Evolutionary conservation across 1,140 invertebrate species (phyloP), one percentile per base, ranked within the genome.

Genomic region (Hypothenemus hampei): DNA sequence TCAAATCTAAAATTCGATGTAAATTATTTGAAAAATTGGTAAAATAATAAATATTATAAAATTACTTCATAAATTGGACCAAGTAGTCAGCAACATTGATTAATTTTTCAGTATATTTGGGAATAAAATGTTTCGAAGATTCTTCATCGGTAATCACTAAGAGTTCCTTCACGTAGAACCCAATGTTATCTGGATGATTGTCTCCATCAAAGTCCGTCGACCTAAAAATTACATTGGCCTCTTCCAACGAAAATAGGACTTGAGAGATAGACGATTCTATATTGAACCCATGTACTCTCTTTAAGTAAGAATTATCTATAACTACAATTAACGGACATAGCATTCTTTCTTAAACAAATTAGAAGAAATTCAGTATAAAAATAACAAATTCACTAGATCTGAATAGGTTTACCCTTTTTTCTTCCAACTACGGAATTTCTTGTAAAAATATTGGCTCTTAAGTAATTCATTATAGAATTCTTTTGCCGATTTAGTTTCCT

Each of bases 1-100:
- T 61, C 60, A 41, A n/a, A 68, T 60, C 66, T 54, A 65, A 50
- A 63, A 66, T 51, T 68, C 59, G 64, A 59, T 54, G 19, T 50
- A 19, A 16, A 4, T 48, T 35, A 3, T n/a, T 7, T 11, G 15
- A 20, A 15, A 21, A 4, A 43, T 31, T 43, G 15, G 15, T 23
- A 7, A 39, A 23, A 37, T 50, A 23, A 13, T 13, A n/a, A 35
- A n/a, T 40, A 50, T 23, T 22, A 3, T 3, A 2, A 1, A 43
- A 21, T n/a, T 35, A 47, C 45, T n/a, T 47, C 45, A 47, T 47
- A 22, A 47, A 47, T 20, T 47, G 23, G 10, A 21, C 20, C n/a
- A 47, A 47, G 35, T 47, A 47, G 13, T 47, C 24, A 21, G 15
- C 15, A 3, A 47, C 31, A 13, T 19, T 20, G 13, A 39, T 48